Evolutionary conservation across 2,888 invertebrate genomes (phyloP).

Genomic region (Phytoseiulus persimilis): DNA sequence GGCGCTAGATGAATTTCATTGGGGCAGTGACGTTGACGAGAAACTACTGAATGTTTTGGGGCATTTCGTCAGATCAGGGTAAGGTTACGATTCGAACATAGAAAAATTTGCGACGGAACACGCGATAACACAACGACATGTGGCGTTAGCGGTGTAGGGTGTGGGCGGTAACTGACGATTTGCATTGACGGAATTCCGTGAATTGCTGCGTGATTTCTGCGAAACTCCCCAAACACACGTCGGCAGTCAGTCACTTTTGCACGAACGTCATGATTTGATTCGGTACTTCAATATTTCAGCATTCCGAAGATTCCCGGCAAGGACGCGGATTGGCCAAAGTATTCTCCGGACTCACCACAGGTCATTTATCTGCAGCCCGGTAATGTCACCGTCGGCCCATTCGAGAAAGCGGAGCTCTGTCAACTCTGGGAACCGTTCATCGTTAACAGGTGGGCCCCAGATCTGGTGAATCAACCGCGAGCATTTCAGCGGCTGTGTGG

Average conservation of each 20-base stretch:
- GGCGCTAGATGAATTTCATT: neutral
- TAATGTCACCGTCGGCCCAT: neutral
- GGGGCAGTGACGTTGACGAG: conserved; percentile 18
- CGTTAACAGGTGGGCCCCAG: neutral
- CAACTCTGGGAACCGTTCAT: conserved; percentile 29
- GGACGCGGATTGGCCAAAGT: conserved; percentile 8
- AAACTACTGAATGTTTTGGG: conserved; percentile 18
- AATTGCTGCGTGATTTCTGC: neutral
- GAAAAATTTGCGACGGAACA: neutral
- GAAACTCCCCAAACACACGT: neutral
- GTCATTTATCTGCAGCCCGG: conserved; percentile 24
- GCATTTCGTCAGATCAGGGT: conserved; percentile 18
- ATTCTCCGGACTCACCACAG: neutral
- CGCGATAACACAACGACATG: neutral
- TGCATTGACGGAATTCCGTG: neutral
- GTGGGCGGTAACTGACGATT: neutral
- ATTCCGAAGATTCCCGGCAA: conserved; percentile 31
- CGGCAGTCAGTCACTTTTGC: neutral
- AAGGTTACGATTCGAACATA: neutral
- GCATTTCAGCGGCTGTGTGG: too few relatives aligned
- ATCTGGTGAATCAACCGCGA: too few relatives aligned
- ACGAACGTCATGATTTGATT: neutral
- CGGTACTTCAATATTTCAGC: conserved; percentile 5
- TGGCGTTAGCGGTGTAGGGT: neutral
- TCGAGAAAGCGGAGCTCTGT: conserved; percentile 19